Base-by-base conservation (phyloP, 2,888 invertebrate species). In the Pelosia muscerda region DNA sequence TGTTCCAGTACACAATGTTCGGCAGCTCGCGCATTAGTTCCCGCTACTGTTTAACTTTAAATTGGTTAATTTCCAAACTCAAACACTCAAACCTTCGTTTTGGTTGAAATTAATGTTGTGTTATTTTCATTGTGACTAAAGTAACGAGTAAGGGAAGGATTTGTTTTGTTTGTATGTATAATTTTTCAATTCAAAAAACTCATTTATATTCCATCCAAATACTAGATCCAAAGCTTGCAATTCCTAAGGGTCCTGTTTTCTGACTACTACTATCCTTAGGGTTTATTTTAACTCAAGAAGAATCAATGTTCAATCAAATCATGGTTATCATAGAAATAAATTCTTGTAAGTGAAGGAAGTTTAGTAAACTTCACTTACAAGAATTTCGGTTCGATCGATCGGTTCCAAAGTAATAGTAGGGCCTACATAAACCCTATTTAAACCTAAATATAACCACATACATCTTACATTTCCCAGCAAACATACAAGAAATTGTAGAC, bases 31-130 rank as follows among this genome's bases (percentile, higher is more conserved):
- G 15, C 49, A 63, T 58, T 65, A 75, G 79, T 75, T 72, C 55
- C 53, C 49, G 66, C 26, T 25, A 34, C 59, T 63, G 63, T 63
- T 68, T 65, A 72, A 74, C 71, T 72, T 66, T 54, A 63, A 74
- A 76, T 69, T 67, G 58, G 60, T 66, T 66, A 69, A 72, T 70
- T 72, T 71, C 49, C 56, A 64, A 73, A 78, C 74, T 59, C 67
- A 72, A 77, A 73, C 65, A 73, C 34, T 49, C 26, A 57, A 22
- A 9, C 65, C 28, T 10, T 31, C 23, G 42, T 42, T 63, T 42
- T 73, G 55, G 58, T 54, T 63, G 10, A 42, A 63, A 42, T 57
- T 63, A 57, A 53, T 69, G 59, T 64, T 57, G 58, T 63, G 22
- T 66, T 54, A 23, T 26, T 66, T 61, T 42, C 57, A 64, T 49